These are phyloP conservation scores for Electrona antarctica DNA, from an alignment of 2,113 vertebrate genomes.

Conservation along the genomic window DNA sequence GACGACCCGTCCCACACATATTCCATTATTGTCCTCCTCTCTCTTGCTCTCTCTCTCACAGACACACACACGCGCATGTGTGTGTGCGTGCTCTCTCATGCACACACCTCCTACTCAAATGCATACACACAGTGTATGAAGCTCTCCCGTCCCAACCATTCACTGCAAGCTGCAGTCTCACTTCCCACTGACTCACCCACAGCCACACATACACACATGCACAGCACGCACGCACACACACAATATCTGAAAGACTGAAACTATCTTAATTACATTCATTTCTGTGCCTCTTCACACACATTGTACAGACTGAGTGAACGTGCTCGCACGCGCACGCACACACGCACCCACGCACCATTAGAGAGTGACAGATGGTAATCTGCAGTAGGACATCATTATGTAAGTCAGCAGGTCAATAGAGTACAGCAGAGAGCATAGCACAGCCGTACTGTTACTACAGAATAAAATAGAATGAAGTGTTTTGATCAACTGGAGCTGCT, in stretches of 20 bases:
- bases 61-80: neutral
- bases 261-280: neutral
- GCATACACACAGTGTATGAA: too few relatives aligned
- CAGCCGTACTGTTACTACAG: too few relatives aligned
- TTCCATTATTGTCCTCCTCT: constrained; percentile 24
- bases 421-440: too few relatives aligned
- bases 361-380: too few relatives aligned
- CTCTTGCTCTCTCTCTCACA: neutral
- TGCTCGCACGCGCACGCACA: neutral
- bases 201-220: constrained; percentile 11
- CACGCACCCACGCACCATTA: constrained; percentile 1
- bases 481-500: too few relatives aligned
- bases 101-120: neutral
- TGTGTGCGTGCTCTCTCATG: neutral
- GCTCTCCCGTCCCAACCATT: neutral
- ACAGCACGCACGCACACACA: neutral
- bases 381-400: too few relatives aligned
- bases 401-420: too few relatives aligned
- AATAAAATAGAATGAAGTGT: too few relatives aligned
- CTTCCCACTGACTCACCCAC: neutral
- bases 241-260: constrained; percentile 23
- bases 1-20: constrained; percentile 49
- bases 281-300: too few relatives aligned
- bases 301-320: neutral
- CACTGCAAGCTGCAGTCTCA: neutral